phyloP scores from a whole-genome alignment of 1,140 invertebrate genomes.

The Drosophila arizonae region DNA sequence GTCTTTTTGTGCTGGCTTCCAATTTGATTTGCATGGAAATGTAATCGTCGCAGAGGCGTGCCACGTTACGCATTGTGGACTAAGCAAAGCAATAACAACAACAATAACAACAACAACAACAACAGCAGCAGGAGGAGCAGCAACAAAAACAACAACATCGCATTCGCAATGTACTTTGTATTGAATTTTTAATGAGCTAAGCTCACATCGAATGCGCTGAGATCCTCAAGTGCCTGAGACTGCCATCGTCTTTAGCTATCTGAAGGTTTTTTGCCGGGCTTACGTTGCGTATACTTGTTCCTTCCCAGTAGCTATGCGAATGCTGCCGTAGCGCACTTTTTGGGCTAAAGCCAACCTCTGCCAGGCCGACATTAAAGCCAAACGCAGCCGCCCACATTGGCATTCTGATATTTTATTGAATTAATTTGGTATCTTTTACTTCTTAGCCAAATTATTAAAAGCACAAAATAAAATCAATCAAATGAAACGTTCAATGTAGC shows the following conservation, averaged over 20 bases:
- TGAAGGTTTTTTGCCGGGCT: neutral
- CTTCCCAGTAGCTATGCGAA: constrained; percentile 26
- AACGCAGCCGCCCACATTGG: neutral
- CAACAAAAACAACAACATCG: constrained; percentile 38
- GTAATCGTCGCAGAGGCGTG: constrained; percentile 56
- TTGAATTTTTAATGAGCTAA: constrained; percentile 78
- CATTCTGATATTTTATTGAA: constrained; percentile 6
- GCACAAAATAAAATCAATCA: neutral
- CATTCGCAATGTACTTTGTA: constrained; percentile 70
- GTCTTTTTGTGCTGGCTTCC: constrained; percentile 47
- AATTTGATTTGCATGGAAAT: constrained; percentile 81
- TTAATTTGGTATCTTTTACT: constrained; percentile 11
- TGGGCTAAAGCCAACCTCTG: constrained; percentile 4
- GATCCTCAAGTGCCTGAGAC: constrained; percentile 43
- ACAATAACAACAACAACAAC: neutral
- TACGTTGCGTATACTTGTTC: constrained; percentile 31
- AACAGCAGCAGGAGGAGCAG: constrained; percentile 5
- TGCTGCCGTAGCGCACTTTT: constrained; percentile 31
- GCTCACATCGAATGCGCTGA: constrained; percentile 16
- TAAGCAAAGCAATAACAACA: constrained; percentile 19
- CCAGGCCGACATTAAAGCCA: neutral
- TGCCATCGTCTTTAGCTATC: neutral
- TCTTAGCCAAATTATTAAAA: neutral
- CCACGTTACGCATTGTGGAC: neutral
- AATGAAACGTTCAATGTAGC: neutral